Evolutionary conservation across 2,888 invertebrate genomes (phyloP).

Genomic region (Eupithecia insigniata): DNA sequence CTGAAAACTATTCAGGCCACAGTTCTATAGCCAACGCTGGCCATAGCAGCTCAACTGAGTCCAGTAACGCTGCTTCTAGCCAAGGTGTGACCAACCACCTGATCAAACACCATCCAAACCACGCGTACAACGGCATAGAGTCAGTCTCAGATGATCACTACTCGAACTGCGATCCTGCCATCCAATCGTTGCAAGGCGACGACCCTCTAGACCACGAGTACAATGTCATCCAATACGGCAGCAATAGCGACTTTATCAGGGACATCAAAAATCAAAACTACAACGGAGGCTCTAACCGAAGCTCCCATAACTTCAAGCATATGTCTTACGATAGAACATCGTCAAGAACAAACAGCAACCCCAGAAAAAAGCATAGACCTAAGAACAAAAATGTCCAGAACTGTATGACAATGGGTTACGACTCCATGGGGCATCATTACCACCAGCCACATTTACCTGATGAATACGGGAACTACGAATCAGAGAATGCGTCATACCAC

Average conservation of each 20-base stretch:
- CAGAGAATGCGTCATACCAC: constrained; percentile 81
- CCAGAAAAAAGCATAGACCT: constrained; percentile 78
- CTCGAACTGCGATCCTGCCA: constrained; percentile 81
- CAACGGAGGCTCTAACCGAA: constrained; percentile 77
- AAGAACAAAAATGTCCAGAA: constrained; percentile 83
- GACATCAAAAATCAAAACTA: constrained; percentile 84
- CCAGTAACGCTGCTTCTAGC: constrained; percentile 80
- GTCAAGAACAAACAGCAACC: constrained; percentile 81
- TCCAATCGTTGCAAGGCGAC: constrained; percentile 79
- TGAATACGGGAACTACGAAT: constrained; percentile 77
- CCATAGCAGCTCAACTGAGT: constrained; percentile 81
- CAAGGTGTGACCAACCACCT: constrained; percentile 81
- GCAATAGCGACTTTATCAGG: constrained; percentile 78
- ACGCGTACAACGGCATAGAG: constrained; percentile 79
- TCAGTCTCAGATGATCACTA: constrained; percentile 82
- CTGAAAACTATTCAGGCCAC: constrained; percentile 86
- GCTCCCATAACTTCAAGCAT: constrained; percentile 82
- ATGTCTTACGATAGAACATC: constrained; percentile 81
- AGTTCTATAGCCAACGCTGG: constrained; percentile 84
- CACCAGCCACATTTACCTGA: constrained; percentile 82
- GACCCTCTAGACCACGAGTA: constrained; percentile 82
- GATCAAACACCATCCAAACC: constrained; percentile 79
- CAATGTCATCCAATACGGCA: constrained; percentile 81
- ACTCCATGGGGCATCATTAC: constrained; percentile 79
- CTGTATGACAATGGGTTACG: constrained; percentile 85